Evolutionary conservation across 1,140 invertebrate species (phyloP).

Genomic region (Argopecten irradians): DNA sequence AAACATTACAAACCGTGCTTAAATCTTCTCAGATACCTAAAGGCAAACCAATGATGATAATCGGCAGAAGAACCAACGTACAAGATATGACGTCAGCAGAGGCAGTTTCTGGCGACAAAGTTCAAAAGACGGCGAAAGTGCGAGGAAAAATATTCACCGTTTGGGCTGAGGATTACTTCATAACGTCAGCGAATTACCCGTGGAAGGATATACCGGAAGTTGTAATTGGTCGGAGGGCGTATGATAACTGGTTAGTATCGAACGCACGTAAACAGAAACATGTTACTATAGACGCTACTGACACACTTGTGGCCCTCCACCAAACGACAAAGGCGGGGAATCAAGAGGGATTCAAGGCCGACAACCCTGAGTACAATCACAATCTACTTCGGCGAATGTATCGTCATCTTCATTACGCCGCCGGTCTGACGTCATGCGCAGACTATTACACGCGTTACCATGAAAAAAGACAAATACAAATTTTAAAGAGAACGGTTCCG

Average conservation of each 20-base stretch:
- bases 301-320: slow-evolving; percentile 55
- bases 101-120: slow-evolving; percentile 31
- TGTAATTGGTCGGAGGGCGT: slow-evolving; percentile 56
- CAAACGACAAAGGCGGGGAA: slow-evolving; percentile 55
- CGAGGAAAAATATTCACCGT: slow-evolving; percentile 49
- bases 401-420: slow-evolving; percentile 34
- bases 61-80: slow-evolving; percentile 48
- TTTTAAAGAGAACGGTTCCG: neutral
- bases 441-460: neutral
- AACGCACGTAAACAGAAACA: slow-evolving; percentile 44
- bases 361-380: slow-evolving; percentile 47
- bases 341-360: slow-evolving; percentile 33
- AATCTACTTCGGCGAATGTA: slow-evolving; percentile 35
- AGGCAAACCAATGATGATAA: slow-evolving; percentile 35
- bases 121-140: slow-evolving; percentile 27
- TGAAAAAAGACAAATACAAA: neutral
- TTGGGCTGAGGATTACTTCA: slow-evolving; percentile 59
- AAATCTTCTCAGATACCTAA: neutral
- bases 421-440: slow-evolving; percentile 41
- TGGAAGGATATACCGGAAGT: slow-evolving; percentile 61
- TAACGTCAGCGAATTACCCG: slow-evolving; percentile 53
- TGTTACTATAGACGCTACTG: slow-evolving; percentile 50
- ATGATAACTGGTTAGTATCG: slow-evolving; percentile 63
- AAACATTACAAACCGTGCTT: slow-evolving; percentile 37
- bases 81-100: slow-evolving; percentile 44